Evolutionary conservation across 2,888 invertebrate genomes (phyloP), one percentile per base, ranked within the genome.

Genomic region (Taphrorychus bicolor): DNA sequence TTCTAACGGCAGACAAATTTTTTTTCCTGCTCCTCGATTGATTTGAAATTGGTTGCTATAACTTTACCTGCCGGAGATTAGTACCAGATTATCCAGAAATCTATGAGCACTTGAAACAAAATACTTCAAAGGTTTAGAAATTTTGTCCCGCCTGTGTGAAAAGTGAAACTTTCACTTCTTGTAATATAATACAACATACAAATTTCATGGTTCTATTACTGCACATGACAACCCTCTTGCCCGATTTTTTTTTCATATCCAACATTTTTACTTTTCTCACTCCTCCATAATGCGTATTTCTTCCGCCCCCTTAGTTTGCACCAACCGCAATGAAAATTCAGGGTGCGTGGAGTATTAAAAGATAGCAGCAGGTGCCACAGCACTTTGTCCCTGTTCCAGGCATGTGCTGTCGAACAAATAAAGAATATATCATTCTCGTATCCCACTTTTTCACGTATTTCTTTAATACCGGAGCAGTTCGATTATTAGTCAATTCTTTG

Each of bases 321-420:
- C 32, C 7, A 7, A 32, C 16, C 48, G 9, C 48, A 18, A 59
- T 59, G 60, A 61, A 61, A 61, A 61, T 61, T 32, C 58, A 56
- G 52, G 41, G 40, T 65, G 52, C 48, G 65, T 66, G 48, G 42
- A 56, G 51, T 60, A 41, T 41, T 66, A 61, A 66, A 52, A 48
- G 24, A 59, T 45, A 53, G 41, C 66, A 60, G 66, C 60, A 60
- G 66, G 60, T 66, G 66, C 21, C 32, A 16, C 7, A 51, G 57
- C 60, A 66, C 40, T 66, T 66, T 66, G 57, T 66, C 32, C 19
- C 56, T 56, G 60, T 61, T 53, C 51, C 11, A 17, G 48, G 56
- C 66, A 66, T 57, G 59, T 66, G 66, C 51, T 54, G 66, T 49
- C 49, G 49, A 49, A 66, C 19, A 24, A n/a, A 21, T 23, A 5